Evolutionary conservation across 2,113 vertebrate genomes (phyloP), one percentile per base, ranked within the genome.

Genomic region (Puma concolor): DNA sequence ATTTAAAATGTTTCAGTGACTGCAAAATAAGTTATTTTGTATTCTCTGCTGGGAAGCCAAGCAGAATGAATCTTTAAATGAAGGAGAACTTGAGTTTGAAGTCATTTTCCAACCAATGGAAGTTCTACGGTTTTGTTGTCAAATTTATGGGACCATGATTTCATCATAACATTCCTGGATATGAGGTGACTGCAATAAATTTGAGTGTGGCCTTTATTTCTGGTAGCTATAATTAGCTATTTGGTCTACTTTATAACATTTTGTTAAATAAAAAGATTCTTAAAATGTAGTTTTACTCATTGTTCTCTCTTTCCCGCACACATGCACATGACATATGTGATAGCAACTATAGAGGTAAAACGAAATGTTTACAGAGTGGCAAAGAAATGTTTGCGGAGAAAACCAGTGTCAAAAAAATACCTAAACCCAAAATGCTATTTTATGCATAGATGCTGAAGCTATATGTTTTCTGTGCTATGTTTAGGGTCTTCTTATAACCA

Each of bases 401-500:
- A 84, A 60, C 16, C 14, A 63, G 15, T 52, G 31, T 82, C 15
- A 57, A 83, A 72, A 94, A 89, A 71, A 23, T 21, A 4, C 44
- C 89, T 7, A 36, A 74, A 36, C 33, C 48, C n/a, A 91, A 80
- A 63, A 66, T 11, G 23, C 36, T 81, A 7, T 67, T 95, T 95
- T 64, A 77, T 60, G 48, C 76, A 91, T 76, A 81, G 76, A 57
- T 92, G 50, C 69, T 88, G 85, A 94, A 88, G 88, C 69, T 94
- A 0, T 94, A 77, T 94, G 3, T 96, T 91, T 97, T 76, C 84
- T 83, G 29, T 96, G 90, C 92, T 98, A 72, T 92, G 60, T 98
- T 95, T 92, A 96, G 93, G 90, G 77, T 95, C 50, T 84, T 97
- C 50, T 74, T 97, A 82, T 54, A 96, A 90, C 48, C 83, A 96